Evolutionary conservation across 1,140 invertebrate genomes (phyloP).

Genomic region (Cylas formicarius): DNA sequence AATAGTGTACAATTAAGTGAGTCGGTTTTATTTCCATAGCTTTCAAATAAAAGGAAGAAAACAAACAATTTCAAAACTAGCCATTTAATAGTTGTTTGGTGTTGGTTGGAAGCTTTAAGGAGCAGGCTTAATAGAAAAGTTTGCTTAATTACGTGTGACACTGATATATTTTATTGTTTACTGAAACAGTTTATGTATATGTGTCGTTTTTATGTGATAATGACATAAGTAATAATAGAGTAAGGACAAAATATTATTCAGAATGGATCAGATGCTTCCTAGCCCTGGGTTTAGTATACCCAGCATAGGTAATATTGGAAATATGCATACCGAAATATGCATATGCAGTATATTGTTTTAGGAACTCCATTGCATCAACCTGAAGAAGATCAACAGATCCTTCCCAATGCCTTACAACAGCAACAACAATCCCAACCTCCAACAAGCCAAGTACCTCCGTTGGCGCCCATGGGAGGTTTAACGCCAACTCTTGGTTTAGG

Average conservation of each 20-base stretch:
- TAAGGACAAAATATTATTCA: neutral
- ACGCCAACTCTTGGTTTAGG: constrained; percentile 46
- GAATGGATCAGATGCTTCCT: constrained; percentile 83
- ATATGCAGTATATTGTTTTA: constrained; percentile 12
- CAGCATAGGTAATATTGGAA: constrained; percentile 53
- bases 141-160: too few relatives aligned
- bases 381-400: constrained; percentile 83
- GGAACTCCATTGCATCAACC: constrained; percentile 83
- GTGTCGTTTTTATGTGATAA: too few relatives aligned
- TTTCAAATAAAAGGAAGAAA: too few relatives aligned
- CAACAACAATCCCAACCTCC: constrained; percentile 54
- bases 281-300: constrained; percentile 84
- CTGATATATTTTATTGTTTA: too few relatives aligned
- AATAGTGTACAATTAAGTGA: too few relatives aligned
- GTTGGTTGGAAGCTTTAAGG: too few relatives aligned
- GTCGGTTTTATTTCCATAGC: too few relatives aligned
- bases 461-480: constrained; percentile 51
- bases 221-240: too few relatives aligned
- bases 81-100: too few relatives aligned
- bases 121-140: too few relatives aligned
- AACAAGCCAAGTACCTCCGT: constrained; percentile 44
- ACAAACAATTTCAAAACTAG: too few relatives aligned
- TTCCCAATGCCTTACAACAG: constrained; percentile 72
- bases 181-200: too few relatives aligned
- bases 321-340: neutral